Base-by-base conservation (phyloP, 2,797 vertebrate species). In the Poeciliopsis gracilis region DNA sequence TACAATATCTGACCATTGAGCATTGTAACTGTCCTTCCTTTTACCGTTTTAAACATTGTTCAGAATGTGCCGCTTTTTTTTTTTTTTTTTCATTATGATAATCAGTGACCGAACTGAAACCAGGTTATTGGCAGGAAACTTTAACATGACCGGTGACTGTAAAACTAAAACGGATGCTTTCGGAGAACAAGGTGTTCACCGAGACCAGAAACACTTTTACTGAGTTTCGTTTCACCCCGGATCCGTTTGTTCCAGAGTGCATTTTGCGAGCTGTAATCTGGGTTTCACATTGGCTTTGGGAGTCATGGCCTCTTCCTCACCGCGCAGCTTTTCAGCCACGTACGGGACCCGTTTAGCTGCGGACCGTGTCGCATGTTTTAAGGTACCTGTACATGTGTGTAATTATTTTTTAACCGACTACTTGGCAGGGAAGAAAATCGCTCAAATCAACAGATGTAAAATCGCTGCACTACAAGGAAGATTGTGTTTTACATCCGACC, bases 1-100 rank as follows among this genome's bases (percentile, higher is more conserved):
- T 88, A 72, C 78, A 86, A 61, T 77, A 73, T 72, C 80, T 30
- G 41, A 87, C 86, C 87, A 80, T 85, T 77, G 49, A 71, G 63
- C 80, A 80, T 89, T 74, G 73, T 81, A 80, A 86, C 28, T 57
- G 41, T 77, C 59, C 43, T 72, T 77, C 72, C 45, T 70, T n/a
- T 33, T 5, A 57, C n/a, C 18, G 28, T 77, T 59, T 41, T 38
- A 85, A 75, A 49, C 79, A 18, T 73, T 72, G 18, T 53, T 76
- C 73, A 81, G 20, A 46, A 28, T 75, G 81, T 86, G 78, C 73
- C 84, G 79, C 1, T 83, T 70, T 69, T 30, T 53, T 70, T 69
- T 53, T 41, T 23, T 79, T 2, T 82, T 63, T 67, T 47, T 51
- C 23, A 16, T 59, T 3, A 3, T 33, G 63, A 23, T 1, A 12